These are phyloP conservation scores for Beris chalybata DNA, from an alignment of 2,888 invertebrate genomes.

Conservation along the genomic window DNA sequence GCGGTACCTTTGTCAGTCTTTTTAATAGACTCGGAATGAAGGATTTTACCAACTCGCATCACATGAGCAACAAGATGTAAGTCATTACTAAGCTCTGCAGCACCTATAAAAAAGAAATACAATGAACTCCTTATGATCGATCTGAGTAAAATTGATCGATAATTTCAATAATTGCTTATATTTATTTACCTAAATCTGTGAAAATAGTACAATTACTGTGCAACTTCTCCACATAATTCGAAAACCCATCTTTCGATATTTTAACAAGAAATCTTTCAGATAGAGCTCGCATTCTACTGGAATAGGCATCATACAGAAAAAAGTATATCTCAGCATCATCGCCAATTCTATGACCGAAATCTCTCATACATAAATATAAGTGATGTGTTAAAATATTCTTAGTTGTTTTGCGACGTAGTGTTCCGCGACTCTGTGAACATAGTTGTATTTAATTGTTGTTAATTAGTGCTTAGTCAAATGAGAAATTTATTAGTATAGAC, in stretches of 20 bases:
- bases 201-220: constrained; percentile 89
- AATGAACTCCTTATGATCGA: neutral
- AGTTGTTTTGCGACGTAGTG: constrained; percentile 51
- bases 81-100: constrained; percentile 80
- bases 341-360: constrained; percentile 84
- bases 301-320: constrained; percentile 74
- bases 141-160: neutral
- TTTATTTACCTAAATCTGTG: constrained; percentile 67
- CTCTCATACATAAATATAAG: constrained; percentile 83
- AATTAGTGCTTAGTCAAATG: constrained; percentile 15
- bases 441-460: neutral
- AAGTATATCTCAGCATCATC: constrained; percentile 90
- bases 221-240: constrained; percentile 83
- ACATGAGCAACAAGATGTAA: constrained; percentile 88
- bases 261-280: constrained; percentile 88
- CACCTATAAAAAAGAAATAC: constrained; percentile 58
- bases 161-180: constrained; percentile 40
- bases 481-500: constrained; percentile 45
- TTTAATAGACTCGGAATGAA: constrained; percentile 57
- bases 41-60: constrained; percentile 84
- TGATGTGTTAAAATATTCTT: constrained; percentile 67
- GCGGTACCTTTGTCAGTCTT: constrained; percentile 50
- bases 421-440: constrained; percentile 53
- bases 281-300: constrained; percentile 73
- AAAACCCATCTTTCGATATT: constrained; percentile 87